These are phyloP conservation scores for Phenacoccus solenopsis DNA, from an alignment of 1,140 invertebrate species.

Conservation along the genomic window DNA sequence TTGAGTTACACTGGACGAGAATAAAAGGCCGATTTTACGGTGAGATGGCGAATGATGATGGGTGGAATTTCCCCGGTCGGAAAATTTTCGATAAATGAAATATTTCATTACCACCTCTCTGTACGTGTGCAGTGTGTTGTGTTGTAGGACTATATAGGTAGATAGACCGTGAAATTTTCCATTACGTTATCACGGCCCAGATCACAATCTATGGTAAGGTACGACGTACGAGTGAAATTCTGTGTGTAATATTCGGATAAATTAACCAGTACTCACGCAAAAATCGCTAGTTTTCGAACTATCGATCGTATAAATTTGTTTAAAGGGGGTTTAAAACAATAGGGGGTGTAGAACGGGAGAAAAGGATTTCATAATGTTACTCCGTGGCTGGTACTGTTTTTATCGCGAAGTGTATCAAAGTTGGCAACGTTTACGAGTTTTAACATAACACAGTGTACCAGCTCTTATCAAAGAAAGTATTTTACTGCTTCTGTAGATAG, in stretches of 20 bases:
- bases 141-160: too few relatives aligned
- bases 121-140: too few relatives aligned
- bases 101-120: too few relatives aligned
- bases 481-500: conserved; percentile 15
- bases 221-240: too few relatives aligned
- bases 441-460: conserved; percentile 7
- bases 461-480: conserved; percentile 15
- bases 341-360: background rate
- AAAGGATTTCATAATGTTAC: conserved; percentile 17
- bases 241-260: background rate
- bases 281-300: background rate
- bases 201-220: background rate
- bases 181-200: background rate
- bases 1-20: too few relatives aligned
- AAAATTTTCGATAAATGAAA: too few relatives aligned
- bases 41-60: too few relatives aligned
- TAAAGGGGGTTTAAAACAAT: conserved; percentile 1
- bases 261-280: background rate
- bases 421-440: conserved; percentile 17
- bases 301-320: conserved; percentile 3
- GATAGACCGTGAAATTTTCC: background rate
- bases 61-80: too few relatives aligned
- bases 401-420: conserved; percentile 13
- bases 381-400: conserved; percentile 11
- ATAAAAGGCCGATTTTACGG: too few relatives aligned